A percentile compares a stretch with the other conserved stretches of the same genome.
phyloP scores from a whole-genome alignment of 2,113 vertebrate genomes.

The Caloenas nicobarica region DNA sequence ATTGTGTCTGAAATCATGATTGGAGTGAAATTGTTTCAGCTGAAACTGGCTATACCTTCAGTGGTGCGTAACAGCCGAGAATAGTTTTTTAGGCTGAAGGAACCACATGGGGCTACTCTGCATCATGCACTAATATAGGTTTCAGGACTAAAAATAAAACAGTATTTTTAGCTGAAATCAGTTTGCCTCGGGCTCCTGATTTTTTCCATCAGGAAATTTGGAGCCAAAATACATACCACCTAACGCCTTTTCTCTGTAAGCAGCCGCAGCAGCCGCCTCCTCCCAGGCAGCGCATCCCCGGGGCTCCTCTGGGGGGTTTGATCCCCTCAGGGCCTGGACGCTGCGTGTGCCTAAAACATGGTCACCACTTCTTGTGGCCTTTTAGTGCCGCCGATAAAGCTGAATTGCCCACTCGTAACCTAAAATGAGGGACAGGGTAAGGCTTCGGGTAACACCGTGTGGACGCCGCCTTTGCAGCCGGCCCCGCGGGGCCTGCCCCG shows the following conservation, averaged over 20 bases:
- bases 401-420: not conserved
- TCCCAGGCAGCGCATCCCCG: rapidly evolving
- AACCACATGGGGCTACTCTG: not conserved
- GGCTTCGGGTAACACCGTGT: not conserved
- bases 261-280: not conserved
- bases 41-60: not conserved
- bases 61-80: not conserved
- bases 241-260: not conserved
- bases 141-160: slow-evolving; percentile 31
- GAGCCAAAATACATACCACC: not conserved
- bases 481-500: too few relatives aligned
- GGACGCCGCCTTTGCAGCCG: too few relatives aligned
- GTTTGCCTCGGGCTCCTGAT: not conserved
- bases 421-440: too few relatives aligned
- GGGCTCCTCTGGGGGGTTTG: not conserved
- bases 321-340: rapidly evolving
- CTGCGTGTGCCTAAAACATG: rapidly evolving
- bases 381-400: not conserved
- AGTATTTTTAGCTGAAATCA: slow-evolving; percentile 16
- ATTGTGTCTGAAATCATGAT: not conserved
- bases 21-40: not conserved
- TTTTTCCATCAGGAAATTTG: not conserved
- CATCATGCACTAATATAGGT: not conserved
- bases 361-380: not conserved
- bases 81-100: not conserved